Conservation (phyloP, 1,140 invertebrate species). For the Cherax quadricarinatus region DNA sequence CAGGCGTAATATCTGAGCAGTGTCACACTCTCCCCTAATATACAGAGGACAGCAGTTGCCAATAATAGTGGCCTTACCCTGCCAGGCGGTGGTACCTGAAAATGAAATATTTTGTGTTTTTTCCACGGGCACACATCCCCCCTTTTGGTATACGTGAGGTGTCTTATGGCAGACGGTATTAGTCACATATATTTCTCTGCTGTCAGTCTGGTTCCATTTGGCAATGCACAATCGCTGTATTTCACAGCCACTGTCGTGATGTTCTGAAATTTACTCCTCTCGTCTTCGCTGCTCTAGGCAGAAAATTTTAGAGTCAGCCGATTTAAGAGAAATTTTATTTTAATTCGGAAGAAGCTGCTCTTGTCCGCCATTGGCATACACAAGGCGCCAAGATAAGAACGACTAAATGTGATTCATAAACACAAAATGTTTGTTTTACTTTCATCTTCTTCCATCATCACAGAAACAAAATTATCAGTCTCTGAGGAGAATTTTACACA, state of each 20-base stretch:
- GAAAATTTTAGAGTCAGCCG: neutral
- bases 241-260: neutral
- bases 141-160: constrained; percentile 11
- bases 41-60: constrained; percentile 5
- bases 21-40: constrained; percentile 1
- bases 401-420: too few species aligned
- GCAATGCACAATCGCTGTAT: neutral
- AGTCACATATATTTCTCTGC: neutral
- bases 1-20: neutral
- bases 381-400: too few species aligned
- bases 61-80: neutral
- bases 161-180: neutral
- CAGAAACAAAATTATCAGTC: too few species aligned
- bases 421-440: too few species aligned
- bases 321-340: neutral
- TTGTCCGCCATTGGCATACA: too few species aligned
- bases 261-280: neutral
- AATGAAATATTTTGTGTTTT: constrained; percentile 1
- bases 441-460: too few species aligned
- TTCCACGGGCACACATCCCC: neutral
- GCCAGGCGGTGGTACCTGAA: neutral
- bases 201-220: neutral
- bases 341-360: too few species aligned
- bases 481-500: neutral
- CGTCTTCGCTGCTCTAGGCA: neutral